Evolutionary conservation across 2,797 vertebrate genomes (phyloP).

Genomic region (Neosilurus mollespiculum): DNA sequence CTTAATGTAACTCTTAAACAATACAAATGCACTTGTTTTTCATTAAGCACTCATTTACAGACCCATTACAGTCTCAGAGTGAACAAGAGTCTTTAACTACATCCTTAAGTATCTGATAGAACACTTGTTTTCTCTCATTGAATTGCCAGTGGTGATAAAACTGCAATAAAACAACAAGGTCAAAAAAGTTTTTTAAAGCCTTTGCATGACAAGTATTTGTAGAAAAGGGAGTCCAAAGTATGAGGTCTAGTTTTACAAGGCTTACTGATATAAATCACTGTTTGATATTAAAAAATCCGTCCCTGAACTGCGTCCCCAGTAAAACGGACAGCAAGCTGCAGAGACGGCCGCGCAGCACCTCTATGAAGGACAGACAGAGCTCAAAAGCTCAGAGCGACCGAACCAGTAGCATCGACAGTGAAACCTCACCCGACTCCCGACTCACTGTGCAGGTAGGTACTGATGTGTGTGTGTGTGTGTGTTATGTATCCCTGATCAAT

Average conservation of each 20-base stretch:
- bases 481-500: not conserved
- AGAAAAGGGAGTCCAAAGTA: not conserved
- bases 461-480: not conserved
- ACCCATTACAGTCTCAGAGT: not conserved
- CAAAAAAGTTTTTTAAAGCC: too few relatives aligned
- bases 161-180: not conserved
- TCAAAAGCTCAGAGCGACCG: constrained; percentile 66
- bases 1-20: not conserved
- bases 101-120: not conserved
- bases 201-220: not conserved
- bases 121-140: not conserved
- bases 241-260: not conserved
- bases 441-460: constrained; percentile 59
- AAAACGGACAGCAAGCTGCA: constrained; percentile 60
- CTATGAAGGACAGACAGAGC: constrained; percentile 71
- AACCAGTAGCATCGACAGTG: constrained; percentile 69
- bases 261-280: not conserved
- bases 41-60: not conserved
- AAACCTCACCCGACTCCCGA: constrained; percentile 63
- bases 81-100: not conserved
- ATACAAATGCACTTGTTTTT: not conserved
- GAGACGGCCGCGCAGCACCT: constrained; percentile 61
- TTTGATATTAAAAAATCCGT: not conserved
- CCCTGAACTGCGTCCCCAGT: constrained; percentile 46
- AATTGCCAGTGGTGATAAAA: not conserved